Percentiles rank a stretch among this genome's conserved stretches.
Conservation (phyloP, 1,140 invertebrate genomes). For the Solen grandis region DNA sequence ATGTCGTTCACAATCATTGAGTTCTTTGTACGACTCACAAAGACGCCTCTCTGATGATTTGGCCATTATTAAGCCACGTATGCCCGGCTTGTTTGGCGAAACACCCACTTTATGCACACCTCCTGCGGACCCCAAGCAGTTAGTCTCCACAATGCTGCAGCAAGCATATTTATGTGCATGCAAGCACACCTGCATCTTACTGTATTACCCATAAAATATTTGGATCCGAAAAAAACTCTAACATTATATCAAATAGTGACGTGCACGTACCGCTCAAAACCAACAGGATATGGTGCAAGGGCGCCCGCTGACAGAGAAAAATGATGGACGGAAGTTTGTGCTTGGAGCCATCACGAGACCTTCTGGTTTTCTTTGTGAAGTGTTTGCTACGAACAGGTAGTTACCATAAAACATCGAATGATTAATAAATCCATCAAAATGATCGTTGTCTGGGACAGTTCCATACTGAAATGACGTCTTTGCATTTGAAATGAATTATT, state of each 20-base stretch:
- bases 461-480: background rate
- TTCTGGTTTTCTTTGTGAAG: conserved; percentile 9
- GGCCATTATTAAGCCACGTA: conserved; percentile 41
- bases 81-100: conserved; percentile 26
- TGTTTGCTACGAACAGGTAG: background rate
- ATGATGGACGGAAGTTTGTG: background rate
- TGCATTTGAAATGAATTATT: conserved; percentile 4
- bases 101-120: conserved; percentile 23
- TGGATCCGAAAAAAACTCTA: background rate
- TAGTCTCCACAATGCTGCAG: conserved; percentile 9
- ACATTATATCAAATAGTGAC: background rate
- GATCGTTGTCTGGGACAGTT: background rate
- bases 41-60: conserved; percentile 48
- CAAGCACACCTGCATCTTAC: conserved; percentile 44
- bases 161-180: conserved; percentile 31
- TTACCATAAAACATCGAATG: background rate
- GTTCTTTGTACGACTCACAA: conserved; percentile 42
- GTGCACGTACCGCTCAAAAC: conserved; percentile 3
- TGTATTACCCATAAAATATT: conserved; percentile 1
- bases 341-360: background rate
- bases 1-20: conserved; percentile 48
- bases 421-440: conserved; percentile 6
- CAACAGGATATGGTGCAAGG: background rate
- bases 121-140: conserved; percentile 38
- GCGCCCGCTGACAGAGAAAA: background rate